These are phyloP conservation scores for Pollenia griseotomentosa DNA, from an alignment of 2,888 invertebrate genomes.

Conservation along the genomic window DNA sequence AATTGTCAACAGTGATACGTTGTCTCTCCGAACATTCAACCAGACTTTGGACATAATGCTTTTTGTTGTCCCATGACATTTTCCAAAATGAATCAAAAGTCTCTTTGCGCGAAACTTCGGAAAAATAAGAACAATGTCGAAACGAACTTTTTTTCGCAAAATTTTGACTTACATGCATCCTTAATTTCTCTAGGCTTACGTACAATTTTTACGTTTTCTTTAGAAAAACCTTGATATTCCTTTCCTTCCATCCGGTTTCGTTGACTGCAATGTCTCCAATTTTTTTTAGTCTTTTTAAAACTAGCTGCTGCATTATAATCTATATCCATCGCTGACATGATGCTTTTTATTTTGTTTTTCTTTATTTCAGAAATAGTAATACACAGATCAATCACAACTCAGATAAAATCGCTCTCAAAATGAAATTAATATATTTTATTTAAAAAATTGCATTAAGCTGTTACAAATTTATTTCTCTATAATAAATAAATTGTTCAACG, in stretches of 20 bases:
- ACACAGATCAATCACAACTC: too few species aligned
- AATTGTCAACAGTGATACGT: slow-evolving; percentile 26
- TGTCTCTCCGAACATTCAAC: slow-evolving; percentile 27
- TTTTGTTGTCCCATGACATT: slow-evolving; percentile 6
- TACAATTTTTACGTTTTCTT: too few species aligned
- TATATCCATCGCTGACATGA: too few species aligned
- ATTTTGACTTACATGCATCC: slow-evolving; percentile 16
- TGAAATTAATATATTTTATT: too few species aligned
- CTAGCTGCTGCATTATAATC: too few species aligned
- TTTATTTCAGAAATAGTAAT: too few species aligned
- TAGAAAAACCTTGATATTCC: background rate
- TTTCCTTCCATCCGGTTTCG: background rate
- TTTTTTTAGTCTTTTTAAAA: background rate
- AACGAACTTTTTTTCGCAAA: slow-evolving; percentile 2
- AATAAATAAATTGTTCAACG: too few species aligned
- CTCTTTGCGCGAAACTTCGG: too few species aligned
- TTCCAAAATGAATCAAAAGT: slow-evolving; percentile 27
- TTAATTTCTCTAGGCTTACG: background rate
- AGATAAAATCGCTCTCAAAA: too few species aligned
- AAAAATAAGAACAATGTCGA: background rate
- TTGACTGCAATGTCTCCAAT: slow-evolving; percentile 11
- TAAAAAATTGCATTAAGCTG: too few species aligned
- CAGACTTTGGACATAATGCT: slow-evolving; percentile 12
- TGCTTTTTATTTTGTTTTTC: too few species aligned
- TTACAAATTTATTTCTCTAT: too few species aligned